Percentiles rank a stretch among this genome's conserved stretches.
Conservation (phyloP, 1,140 invertebrate species). For the Mercenaria mercenaria region DNA sequence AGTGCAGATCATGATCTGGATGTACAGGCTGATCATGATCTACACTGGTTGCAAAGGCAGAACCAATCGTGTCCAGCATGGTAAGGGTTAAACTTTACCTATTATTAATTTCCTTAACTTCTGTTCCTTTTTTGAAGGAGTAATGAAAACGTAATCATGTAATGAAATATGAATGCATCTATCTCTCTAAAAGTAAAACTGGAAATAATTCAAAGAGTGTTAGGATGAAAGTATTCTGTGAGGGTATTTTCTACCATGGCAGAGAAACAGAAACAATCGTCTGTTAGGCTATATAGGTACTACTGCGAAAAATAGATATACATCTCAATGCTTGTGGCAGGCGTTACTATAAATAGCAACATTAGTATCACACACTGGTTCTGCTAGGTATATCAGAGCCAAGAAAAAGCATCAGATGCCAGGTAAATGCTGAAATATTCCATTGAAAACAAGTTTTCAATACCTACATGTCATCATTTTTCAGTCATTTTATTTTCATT, state of each 20-base stretch:
- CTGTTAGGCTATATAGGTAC: background rate
- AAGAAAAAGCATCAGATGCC: background rate
- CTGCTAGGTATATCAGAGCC: slow-evolving; percentile 1
- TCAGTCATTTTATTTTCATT: background rate
- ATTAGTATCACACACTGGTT: background rate
- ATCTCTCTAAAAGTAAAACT: background rate
- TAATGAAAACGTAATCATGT: too few species aligned
- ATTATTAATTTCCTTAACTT: too few species aligned
- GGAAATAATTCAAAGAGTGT: slow-evolving; percentile 18
- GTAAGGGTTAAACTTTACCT: too few species aligned
- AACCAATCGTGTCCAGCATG: too few species aligned
- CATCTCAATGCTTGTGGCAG: slow-evolving; percentile 13
- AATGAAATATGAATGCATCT: background rate
- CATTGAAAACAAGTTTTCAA: slow-evolving; percentile 24
- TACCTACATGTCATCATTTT: slow-evolving; percentile 19
- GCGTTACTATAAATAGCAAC: slow-evolving; percentile 23
- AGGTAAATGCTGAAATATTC: slow-evolving; percentile 19
- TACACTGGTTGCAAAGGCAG: too few species aligned
- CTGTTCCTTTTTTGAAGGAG: too few species aligned
- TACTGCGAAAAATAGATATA: slow-evolving; percentile 1
- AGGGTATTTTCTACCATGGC: background rate
- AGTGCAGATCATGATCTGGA: too few species aligned
- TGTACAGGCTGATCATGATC: too few species aligned
- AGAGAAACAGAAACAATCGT: slow-evolving; percentile 1
- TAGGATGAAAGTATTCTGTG: background rate